Conservation (phyloP, 1,140 invertebrate species). For the Intoshia linei region DNA sequence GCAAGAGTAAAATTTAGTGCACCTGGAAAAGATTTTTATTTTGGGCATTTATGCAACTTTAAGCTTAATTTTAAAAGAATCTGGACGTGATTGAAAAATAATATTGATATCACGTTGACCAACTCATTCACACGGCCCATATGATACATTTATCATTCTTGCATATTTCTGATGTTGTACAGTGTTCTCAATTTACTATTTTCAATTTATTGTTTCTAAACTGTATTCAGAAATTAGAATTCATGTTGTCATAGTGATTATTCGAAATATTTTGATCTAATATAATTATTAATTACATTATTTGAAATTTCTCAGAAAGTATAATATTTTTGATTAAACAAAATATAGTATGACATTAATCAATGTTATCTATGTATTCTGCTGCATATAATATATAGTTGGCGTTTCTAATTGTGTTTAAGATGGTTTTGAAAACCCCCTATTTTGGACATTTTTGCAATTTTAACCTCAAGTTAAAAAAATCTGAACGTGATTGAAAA, state of each 20-base stretch:
- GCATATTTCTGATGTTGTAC: slow-evolving; percentile 36
- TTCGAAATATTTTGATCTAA: no score
- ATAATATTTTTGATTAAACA: no score
- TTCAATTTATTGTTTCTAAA: no score
- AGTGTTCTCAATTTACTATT: slow-evolving; percentile 24
- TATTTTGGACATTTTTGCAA: not conserved
- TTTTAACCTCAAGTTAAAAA: not conserved
- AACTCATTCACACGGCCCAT: not conserved
- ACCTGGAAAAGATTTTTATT: not conserved
- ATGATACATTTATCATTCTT: not conserved
- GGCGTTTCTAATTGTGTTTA: no score
- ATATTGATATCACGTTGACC: not conserved
- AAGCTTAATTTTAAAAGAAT: not conserved
- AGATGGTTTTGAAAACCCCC: no score
- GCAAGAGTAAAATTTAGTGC: not conserved
- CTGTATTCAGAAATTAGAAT: no score
- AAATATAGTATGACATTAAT: no score
- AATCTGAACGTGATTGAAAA: not conserved
- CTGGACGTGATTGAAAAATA: not conserved
- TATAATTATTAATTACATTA: no score
- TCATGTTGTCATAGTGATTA: no score
- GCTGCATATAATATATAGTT: no score
- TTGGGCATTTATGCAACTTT: not conserved
- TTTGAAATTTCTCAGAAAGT: no score
- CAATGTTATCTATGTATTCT: no score